Percentiles rank a stretch among this genome's conserved stretches.
Conservation (phyloP, 2,113 vertebrate species). For the Paradisaea rubra region DNA sequence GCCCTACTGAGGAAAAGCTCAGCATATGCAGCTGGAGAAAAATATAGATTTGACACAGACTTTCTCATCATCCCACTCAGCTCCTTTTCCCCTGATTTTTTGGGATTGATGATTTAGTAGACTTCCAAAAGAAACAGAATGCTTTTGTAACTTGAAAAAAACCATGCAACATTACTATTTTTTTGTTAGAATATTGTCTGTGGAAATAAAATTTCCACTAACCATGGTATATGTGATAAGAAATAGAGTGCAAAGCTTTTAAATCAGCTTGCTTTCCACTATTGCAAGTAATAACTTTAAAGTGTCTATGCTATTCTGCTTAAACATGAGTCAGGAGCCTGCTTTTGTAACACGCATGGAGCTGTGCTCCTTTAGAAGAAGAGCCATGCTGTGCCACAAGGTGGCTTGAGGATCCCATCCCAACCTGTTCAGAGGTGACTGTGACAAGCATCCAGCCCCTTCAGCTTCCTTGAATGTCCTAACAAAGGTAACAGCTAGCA, state of each 20-base stretch:
- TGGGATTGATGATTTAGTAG: neutral
- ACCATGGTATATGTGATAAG: neutral
- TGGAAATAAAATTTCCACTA: neutral
- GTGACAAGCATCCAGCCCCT: neutral
- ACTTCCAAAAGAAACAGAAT: neutral
- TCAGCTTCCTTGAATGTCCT: neutral
- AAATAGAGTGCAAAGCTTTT: neutral
- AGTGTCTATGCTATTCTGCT: neutral
- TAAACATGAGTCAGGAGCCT: neutral
- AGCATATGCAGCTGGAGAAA: neutral
- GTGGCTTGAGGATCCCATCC: neutral
- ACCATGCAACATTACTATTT: neutral
- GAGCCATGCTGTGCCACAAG: neutral
- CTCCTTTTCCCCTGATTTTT: neutral
- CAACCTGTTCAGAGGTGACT: neutral
- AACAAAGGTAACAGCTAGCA: neutral
- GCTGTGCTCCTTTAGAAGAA: neutral
- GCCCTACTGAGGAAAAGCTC: neutral
- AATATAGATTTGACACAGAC: neutral
- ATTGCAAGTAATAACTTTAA: neutral
- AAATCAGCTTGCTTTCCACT: conserved; percentile 14
- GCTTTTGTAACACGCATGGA: neutral
- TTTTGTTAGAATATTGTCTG: neutral
- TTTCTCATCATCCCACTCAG: neutral
- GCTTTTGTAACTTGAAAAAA: conserved; percentile 7